These are phyloP conservation scores for Notodromas monacha DNA, from an alignment of 2,888 invertebrate species.

Conservation along the genomic window DNA sequence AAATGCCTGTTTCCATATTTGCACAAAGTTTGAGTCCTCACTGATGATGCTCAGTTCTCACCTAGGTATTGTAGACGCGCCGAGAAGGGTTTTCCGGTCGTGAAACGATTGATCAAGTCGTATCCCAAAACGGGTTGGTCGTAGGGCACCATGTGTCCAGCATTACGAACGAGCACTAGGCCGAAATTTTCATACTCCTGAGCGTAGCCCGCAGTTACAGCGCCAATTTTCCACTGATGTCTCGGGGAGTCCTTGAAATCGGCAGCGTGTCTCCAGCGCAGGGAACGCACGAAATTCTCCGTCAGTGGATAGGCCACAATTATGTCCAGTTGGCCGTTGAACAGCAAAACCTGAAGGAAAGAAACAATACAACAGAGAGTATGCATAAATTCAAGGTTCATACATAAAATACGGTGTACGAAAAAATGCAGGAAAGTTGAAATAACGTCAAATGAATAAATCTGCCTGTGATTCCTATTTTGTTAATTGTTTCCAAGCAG, in stretches of 20 bases:
- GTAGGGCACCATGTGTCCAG: conserved; percentile 47
- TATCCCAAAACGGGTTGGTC: conserved; percentile 44
- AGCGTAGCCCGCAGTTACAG: conserved; percentile 33
- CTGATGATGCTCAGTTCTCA: no score
- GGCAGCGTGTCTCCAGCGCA: conserved; percentile 30
- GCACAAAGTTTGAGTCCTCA: no score
- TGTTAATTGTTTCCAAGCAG: no score
- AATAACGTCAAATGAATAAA: no score
- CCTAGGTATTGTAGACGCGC: no score
- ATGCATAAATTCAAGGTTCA: no score
- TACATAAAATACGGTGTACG: conserved; percentile 7
- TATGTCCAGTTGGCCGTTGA: conserved; percentile 66
- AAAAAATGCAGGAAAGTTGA: no score
- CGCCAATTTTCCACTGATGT: conserved; percentile 29
- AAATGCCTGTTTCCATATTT: no score
- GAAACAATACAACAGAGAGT: no score
- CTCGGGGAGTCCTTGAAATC: conserved; percentile 30
- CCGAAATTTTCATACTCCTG: conserved; percentile 34
- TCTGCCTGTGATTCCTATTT: no score
- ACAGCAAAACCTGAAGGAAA: conserved; percentile 40
- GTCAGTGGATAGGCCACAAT: conserved; percentile 63
- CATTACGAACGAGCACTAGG: conserved; percentile 37
- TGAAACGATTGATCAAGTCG: conserved; percentile 34
- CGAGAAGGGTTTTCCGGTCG: conserved; percentile 21
- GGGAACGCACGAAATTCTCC: conserved; percentile 33